Evolutionary conservation across 2,888 invertebrate species (phyloP).

Genomic region (Podotricha telesiphe): DNA sequence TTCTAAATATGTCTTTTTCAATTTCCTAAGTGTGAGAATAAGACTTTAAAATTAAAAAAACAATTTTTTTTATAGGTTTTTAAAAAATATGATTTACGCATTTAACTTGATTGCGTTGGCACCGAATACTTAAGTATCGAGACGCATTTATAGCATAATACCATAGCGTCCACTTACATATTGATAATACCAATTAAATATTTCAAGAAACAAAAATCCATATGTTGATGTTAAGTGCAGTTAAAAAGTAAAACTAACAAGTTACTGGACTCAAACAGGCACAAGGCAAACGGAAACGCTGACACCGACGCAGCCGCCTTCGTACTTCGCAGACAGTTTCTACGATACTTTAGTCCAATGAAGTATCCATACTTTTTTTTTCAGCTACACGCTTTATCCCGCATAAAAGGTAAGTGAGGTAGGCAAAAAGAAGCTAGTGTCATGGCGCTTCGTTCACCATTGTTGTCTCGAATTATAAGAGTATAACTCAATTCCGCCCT

Average conservation of each 20-base stretch:
- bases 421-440: no score
- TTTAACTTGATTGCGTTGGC: not conserved
- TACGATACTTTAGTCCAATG: conserved; percentile 10
- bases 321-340: conserved; percentile 32
- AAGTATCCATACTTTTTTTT: not conserved
- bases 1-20: no score
- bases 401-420: no score
- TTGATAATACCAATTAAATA: no score
- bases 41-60: no score
- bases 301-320: conserved; percentile 54
- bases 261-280: conserved; percentile 43
- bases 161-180: not conserved
- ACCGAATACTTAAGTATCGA: not conserved
- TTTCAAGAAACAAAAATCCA: not conserved
- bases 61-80: no score
- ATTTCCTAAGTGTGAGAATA: no score
- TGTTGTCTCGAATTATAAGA: no score
- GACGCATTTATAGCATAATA: not conserved
- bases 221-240: not conserved
- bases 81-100: not conserved
- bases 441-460: no score
- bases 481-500: no score
- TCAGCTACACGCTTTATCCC: no score
- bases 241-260: conserved; percentile 34
- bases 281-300: conserved; percentile 49